Evolutionary conservation across 2,797 vertebrate species (phyloP).

Genomic region (Poeciliopsis infans): DNA sequence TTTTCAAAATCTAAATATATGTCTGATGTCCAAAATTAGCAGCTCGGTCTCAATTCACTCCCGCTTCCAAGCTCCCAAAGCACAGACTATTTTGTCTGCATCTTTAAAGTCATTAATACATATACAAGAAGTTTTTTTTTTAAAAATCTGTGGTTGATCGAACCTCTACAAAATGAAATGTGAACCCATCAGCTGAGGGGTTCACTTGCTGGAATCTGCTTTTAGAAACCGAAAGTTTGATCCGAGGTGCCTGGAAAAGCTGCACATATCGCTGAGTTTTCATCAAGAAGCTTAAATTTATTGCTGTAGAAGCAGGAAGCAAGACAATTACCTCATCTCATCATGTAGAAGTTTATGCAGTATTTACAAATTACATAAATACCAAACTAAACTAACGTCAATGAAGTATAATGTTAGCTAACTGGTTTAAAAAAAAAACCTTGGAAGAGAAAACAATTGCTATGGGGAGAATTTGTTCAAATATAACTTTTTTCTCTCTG

Average conservation of each 20-base stretch:
- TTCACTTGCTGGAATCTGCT: background rate
- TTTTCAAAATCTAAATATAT: background rate
- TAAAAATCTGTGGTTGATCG: background rate
- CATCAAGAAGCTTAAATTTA: background rate
- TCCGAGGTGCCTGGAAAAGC: conserved; percentile 43
- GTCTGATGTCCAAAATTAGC: background rate
- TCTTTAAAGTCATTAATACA: background rate
- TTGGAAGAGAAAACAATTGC: background rate
- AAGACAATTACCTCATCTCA: too few species aligned
- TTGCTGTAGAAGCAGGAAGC: background rate
- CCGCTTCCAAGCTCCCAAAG: background rate
- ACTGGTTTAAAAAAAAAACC: background rate
- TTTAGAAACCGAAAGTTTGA: conserved; percentile 59
- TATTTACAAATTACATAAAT: background rate
- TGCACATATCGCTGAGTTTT: conserved; percentile 27
- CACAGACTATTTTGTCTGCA: too few species aligned
- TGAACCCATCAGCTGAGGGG: conserved; percentile 9
- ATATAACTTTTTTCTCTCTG: background rate
- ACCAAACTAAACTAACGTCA: background rate
- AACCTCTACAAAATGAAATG: background rate
- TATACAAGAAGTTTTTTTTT: background rate
- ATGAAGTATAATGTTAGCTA: background rate
- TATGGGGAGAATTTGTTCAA: background rate
- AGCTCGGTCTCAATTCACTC: background rate
- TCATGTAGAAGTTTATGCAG: background rate